Percentiles rank a stretch among this genome's conserved stretches.
These are phyloP conservation scores for Amphiduros pacificus DNA, from an alignment of 2,888 invertebrate genomes.

Conservation along the genomic window DNA sequence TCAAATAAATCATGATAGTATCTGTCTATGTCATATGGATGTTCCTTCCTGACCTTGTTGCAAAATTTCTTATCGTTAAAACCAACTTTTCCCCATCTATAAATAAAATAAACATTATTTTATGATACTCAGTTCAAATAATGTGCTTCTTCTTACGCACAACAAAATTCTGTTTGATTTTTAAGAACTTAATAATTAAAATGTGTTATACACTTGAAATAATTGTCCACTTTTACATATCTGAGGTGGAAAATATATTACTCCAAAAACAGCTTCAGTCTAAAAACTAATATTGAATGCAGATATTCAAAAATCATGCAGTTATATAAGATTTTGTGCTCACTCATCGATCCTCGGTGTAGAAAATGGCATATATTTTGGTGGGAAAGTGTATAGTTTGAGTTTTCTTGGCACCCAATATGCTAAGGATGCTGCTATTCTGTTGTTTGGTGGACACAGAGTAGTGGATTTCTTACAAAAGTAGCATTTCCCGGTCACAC, in stretches of 20 bases:
- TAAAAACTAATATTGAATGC: too few species aligned
- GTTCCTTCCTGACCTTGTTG: slow-evolving; percentile 19
- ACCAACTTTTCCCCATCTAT: slow-evolving; percentile 28
- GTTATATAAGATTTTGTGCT: too few species aligned
- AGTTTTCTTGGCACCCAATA: slow-evolving; percentile 30
- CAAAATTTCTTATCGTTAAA: slow-evolving; percentile 33
- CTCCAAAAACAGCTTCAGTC: not conserved
- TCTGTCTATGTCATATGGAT: slow-evolving; percentile 24
- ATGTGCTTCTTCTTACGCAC: too few species aligned
- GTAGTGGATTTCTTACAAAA: slow-evolving; percentile 22
- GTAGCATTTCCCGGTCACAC: slow-evolving; percentile 28
- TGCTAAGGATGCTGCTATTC: slow-evolving; percentile 29
- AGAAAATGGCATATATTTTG: slow-evolving; percentile 33
- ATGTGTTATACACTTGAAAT: too few species aligned
- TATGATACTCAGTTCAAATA: too few species aligned
- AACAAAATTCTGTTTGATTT: too few species aligned
- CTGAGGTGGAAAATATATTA: not conserved
- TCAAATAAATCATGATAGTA: slow-evolving; percentile 33
- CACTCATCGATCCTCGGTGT: slow-evolving; percentile 28
- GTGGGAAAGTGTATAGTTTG: slow-evolving; percentile 27
- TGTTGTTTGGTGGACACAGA: slow-evolving; percentile 26
- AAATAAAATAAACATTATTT: too few species aligned
- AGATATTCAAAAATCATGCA: too few species aligned
- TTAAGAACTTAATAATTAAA: too few species aligned
- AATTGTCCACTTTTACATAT: too few species aligned